Conservation (phyloP, 1,140 invertebrate genomes). For the Xylocopa sonorina region DNA sequence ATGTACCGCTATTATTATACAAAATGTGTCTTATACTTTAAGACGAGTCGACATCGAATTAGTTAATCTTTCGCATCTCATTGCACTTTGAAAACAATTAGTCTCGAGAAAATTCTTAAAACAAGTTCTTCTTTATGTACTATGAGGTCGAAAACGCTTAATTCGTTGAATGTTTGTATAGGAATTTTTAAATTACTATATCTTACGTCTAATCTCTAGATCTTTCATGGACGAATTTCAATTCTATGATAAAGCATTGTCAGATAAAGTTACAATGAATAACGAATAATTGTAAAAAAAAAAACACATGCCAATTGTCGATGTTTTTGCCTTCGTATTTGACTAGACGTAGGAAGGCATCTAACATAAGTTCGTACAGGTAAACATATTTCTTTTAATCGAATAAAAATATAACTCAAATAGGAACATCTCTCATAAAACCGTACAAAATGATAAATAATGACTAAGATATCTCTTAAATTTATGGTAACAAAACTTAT, state of each 20-base stretch:
- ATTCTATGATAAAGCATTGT: conserved; percentile 5
- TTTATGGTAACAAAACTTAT: not conserved
- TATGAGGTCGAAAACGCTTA: conserved; percentile 6
- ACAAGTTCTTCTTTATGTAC: not conserved
- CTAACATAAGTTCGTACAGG: not conserved
- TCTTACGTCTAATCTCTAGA: conserved; percentile 25
- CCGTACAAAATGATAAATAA: not conserved
- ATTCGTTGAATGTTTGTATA: conserved; percentile 37
- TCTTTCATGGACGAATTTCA: conserved; percentile 35
- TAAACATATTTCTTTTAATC: not conserved
- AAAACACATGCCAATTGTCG: not conserved
- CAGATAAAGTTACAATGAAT: not conserved
- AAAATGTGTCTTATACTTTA: conserved; percentile 24
- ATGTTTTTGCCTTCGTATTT: conserved; percentile 7
- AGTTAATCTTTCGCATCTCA: not conserved
- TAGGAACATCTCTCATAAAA: conserved; percentile 37
- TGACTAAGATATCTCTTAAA: not conserved
- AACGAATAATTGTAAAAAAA: not conserved
- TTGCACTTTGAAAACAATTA: conserved; percentile 42
- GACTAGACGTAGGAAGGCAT: conserved; percentile 21
- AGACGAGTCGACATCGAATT: not conserved
- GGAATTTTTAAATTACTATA: conserved; percentile 21
- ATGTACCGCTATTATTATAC: conserved; percentile 2
- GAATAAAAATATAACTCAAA: conserved; percentile 12
- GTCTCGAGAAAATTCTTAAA: conserved; percentile 17